phyloP scores from a whole-genome alignment of 2,797 vertebrate species.

The Centropyge bicolor region DNA sequence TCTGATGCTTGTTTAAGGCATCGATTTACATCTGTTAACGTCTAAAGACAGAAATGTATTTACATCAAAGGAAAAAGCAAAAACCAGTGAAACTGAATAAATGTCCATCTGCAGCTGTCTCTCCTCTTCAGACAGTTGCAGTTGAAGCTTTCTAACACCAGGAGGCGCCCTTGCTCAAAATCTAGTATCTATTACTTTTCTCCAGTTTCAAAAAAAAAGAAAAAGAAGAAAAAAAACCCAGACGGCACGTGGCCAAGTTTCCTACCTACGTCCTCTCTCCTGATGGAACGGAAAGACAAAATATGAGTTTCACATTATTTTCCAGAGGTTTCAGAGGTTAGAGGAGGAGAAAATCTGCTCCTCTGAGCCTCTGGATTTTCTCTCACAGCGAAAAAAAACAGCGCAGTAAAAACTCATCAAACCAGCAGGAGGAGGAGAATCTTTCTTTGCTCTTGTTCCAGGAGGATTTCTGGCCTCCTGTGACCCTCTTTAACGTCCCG shows the following conservation, averaged over 20 bases:
- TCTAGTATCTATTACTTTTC: conserved; percentile 28
- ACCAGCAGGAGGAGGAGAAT: conserved; percentile 14
- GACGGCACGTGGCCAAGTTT: conserved; percentile 74
- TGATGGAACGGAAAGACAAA: conserved; percentile 75
- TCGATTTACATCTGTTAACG: rapidly evolving
- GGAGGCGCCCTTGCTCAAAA: conserved; percentile 53
- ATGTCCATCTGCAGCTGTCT: background rate
- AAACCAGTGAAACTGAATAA: background rate
- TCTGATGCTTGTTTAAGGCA: background rate
- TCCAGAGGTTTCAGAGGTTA: conserved; percentile 60
- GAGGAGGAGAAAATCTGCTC: conserved; percentile 36
- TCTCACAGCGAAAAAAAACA: conserved; percentile 22
- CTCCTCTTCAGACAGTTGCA: conserved; percentile 29
- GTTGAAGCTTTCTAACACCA: conserved; percentile 37
- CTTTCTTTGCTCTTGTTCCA: conserved; percentile 24
- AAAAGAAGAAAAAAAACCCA: conserved; percentile 13
- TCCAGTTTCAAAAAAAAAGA: conserved; percentile 61
- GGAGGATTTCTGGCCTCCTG: conserved; percentile 40
- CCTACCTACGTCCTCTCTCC: conserved; percentile 68
- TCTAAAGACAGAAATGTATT: background rate
- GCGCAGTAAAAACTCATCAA: conserved; percentile 31
- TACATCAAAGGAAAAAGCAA: background rate
- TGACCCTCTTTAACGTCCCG: conserved; percentile 22
- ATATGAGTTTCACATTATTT: conserved; percentile 74
- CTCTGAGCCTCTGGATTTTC: conserved; percentile 49